Percentiles rank a stretch among this genome's conserved stretches.
phyloP scores from a whole-genome alignment of 2,797 vertebrate species.

The Cossypha heuglini region DNA sequence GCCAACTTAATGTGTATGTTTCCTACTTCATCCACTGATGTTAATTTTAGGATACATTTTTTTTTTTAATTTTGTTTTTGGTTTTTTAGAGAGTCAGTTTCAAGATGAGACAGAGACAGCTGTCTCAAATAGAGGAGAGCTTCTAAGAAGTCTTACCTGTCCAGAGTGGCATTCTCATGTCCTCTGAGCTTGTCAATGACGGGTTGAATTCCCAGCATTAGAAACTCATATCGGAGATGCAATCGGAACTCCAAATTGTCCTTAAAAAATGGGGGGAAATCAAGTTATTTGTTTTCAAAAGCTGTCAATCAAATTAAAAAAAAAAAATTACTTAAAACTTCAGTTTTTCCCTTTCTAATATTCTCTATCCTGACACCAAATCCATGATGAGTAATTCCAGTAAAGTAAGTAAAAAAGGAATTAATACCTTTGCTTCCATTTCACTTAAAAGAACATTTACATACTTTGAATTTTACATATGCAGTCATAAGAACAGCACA shows the following conservation, averaged over 20 bases:
- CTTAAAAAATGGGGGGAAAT: constrained; percentile 56
- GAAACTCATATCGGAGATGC: constrained; percentile 94
- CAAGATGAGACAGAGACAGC: background rate
- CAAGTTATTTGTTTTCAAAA: background rate
- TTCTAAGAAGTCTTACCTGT: constrained; percentile 80
- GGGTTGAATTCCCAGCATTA: constrained; percentile 97
- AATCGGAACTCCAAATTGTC: constrained; percentile 96
- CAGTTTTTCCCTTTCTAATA: background rate
- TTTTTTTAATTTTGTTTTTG: background rate
- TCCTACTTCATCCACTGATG: background rate
- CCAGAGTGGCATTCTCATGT: constrained; percentile 93
- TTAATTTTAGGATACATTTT: background rate
- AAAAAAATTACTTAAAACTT: background rate
- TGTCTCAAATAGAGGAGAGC: background rate
- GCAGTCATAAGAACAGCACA: background rate
- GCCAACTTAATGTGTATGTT: background rate
- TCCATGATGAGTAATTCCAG: background rate
- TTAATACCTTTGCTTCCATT: background rate
- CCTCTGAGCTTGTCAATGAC: constrained; percentile 94
- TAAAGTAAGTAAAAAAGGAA: background rate
- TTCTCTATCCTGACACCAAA: background rate
- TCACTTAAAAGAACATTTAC: background rate
- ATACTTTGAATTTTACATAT: background rate
- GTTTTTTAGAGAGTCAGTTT: background rate
- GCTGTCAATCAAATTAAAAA: background rate